Evolutionary conservation across 2,113 vertebrate genomes (phyloP).

Genomic region (Empidonax traillii): DNA sequence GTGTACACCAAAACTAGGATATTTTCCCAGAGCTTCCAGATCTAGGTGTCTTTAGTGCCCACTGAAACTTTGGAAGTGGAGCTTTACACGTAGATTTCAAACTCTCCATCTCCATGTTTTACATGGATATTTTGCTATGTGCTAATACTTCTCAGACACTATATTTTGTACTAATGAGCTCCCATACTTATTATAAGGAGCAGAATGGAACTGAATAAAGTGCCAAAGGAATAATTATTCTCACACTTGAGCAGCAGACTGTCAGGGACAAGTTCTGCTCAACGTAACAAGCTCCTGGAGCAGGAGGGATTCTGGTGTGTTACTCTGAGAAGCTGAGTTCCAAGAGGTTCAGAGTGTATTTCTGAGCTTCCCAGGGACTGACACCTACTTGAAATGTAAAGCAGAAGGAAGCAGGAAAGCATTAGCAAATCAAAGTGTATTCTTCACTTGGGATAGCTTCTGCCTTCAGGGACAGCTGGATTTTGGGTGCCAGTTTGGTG

Average conservation of each 20-base stretch:
- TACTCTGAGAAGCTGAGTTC: not conserved
- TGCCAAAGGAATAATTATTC: slow-evolving; percentile 24
- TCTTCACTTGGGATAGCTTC: not conserved
- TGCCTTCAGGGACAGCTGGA: not conserved
- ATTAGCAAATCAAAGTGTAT: not conserved
- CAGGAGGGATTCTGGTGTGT: not conserved
- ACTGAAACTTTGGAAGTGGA: not conserved
- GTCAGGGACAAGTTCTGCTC: slow-evolving; percentile 5
- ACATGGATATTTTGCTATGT: not conserved
- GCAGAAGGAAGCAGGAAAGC: not conserved
- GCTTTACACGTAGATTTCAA: not conserved
- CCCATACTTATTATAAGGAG: not conserved
- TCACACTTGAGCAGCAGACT: slow-evolving; percentile 13
- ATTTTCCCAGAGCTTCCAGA: not conserved
- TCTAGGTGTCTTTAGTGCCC: not conserved
- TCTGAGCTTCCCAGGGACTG: not conserved
- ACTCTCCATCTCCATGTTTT: not conserved
- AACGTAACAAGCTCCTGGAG: not conserved
- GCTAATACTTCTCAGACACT: not conserved
- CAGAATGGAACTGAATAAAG: not conserved
- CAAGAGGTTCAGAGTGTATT: not conserved
- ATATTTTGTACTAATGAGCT: not conserved
- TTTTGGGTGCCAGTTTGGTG: not conserved
- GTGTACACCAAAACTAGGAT: not conserved
- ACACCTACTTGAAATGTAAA: not conserved